Evolutionary conservation across 2,113 vertebrate species (phyloP), one percentile per base, ranked within the genome.

Genomic region (Excalfactoria chinensis): DNA sequence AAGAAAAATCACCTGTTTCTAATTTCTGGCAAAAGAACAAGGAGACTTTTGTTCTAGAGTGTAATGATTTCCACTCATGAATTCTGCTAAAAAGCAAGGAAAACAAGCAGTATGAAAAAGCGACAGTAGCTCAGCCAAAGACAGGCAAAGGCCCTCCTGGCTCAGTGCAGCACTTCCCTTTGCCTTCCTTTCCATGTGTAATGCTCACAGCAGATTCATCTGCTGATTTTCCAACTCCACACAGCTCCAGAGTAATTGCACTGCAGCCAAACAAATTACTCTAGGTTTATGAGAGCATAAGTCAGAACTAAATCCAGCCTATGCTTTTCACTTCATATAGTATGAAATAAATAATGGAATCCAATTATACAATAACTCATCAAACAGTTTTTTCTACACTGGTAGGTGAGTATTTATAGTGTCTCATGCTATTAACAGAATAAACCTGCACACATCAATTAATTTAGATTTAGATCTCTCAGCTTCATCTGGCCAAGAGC

Each of bases 331-430:
- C 82, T 92, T 91, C 78, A 82, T 79, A 78, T 5, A 72, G 55
- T 35, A 62, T 48, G 25, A 86, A 90, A 84, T 89, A 93, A 82
- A 90, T 87, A 11, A 86, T n/a, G n/a, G 77, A 86, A 95, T 68
- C 25, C 75, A 83, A 93, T 85, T 89, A 84, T 4, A 72, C 4
- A 49, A 55, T 62, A 79, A 62, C 89, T 44, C 34, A 66, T 48
- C 64, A 64, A 62, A 56, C 75, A 67, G 19, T 86, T 86, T 81
- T 81, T 81, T 88, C 79, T 86, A 83, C 26, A 34, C n/a, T 73
- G 66, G 30, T 28, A 86, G 91, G 44, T 0, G 62, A 46, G 20
- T n/a, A 67, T 84, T 86, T 71, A 70, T 44, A 78, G 48, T 44
- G 84, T 67, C 72, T 71, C 66, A 32, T 41, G 30, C 15, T 74